Evolutionary conservation across 2,113 vertebrate species (phyloP), one percentile per base, ranked within the genome.

Genomic region (Petroica traversi): DNA sequence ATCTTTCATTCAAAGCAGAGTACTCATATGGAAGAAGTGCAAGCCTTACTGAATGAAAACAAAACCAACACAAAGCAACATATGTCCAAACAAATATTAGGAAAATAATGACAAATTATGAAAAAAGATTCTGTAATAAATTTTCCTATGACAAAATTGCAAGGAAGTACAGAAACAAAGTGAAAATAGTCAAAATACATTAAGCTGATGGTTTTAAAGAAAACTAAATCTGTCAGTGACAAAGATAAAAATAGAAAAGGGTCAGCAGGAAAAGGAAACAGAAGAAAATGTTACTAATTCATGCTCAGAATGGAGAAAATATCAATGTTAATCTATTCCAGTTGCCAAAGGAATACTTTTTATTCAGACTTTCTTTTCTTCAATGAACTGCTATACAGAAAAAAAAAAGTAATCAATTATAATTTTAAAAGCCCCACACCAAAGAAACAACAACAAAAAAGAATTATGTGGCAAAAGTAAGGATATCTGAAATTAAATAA

Each of bases 161-260:
- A 59, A 54, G 13, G 23, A 80, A 61, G 9, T 38, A 72, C 3
- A 54, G 20, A 33, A 67, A 28, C 6, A 85, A 84, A 74, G 8
- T 23, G 7, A 80, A 74, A 94, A 55, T 31, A 71, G 19, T 45
- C 9, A 92, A 63, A 82, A 51, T 51, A 29, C 4, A 48, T 38
- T 63, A 46, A 36, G 8, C 3, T 33, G 45, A 84, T 3, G 9
- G 28, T 48, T 64, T 61, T 40, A 84, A 81, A 64, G 36, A 62
- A 92, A 62, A 92, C 74, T 85, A 8, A 7, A 48, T 24, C 16
- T 72, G 26, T 51, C 61, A 68, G 7, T 71, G 69, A 64, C 31
- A 87, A 81, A 74, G 33, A 74, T 38, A 88, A 91, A 91, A 77
- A 87, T 63, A 88, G 57, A 75, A 78, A 68, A 74, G 2, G 29